Evolutionary conservation across 2,888 invertebrate species (phyloP).

Genomic region (Ectobius pallidus): DNA sequence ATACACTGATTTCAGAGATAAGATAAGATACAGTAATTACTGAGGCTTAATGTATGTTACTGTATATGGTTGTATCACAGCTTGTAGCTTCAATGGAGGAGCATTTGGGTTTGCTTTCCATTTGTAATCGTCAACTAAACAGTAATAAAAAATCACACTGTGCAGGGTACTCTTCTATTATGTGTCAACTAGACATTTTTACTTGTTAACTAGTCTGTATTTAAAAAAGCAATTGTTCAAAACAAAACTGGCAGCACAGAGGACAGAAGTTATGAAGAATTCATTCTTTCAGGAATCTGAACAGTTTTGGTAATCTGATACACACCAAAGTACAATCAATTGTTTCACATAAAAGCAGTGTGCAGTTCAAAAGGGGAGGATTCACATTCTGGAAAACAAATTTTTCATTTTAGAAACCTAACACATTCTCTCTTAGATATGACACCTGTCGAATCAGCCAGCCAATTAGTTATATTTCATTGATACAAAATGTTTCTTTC

Average conservation of each 20-base stretch:
- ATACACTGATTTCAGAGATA: constrained; percentile 28
- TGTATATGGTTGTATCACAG: constrained; percentile 42
- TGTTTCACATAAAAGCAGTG: too few relatives aligned
- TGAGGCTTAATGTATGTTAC: constrained; percentile 29
- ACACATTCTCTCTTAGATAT: too few relatives aligned
- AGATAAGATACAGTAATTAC: constrained; percentile 35
- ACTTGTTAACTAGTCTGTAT: constrained; percentile 25
- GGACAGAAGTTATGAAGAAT: neutral
- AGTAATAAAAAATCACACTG: constrained; percentile 39
- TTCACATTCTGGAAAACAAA: too few relatives aligned
- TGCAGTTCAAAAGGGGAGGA: too few relatives aligned
- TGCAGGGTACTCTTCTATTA: constrained; percentile 32
- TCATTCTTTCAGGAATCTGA: neutral
- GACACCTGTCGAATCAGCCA: too few relatives aligned
- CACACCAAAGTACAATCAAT: neutral
- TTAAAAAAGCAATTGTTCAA: neutral
- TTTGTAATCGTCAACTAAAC: constrained; percentile 39
- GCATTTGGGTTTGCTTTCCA: constrained; percentile 40
- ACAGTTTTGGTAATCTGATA: neutral
- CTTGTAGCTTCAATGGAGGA: constrained; percentile 40
- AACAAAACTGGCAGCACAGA: neutral
- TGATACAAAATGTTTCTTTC: too few relatives aligned
- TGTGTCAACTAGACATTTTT: constrained; percentile 32
- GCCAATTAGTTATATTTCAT: too few relatives aligned
- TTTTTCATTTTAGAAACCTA: too few relatives aligned